A percentile compares a stretch with the other conserved stretches of the same genome.
phyloP scores from a whole-genome alignment of 2,113 vertebrate genomes.

The Marmota monax region DNA sequence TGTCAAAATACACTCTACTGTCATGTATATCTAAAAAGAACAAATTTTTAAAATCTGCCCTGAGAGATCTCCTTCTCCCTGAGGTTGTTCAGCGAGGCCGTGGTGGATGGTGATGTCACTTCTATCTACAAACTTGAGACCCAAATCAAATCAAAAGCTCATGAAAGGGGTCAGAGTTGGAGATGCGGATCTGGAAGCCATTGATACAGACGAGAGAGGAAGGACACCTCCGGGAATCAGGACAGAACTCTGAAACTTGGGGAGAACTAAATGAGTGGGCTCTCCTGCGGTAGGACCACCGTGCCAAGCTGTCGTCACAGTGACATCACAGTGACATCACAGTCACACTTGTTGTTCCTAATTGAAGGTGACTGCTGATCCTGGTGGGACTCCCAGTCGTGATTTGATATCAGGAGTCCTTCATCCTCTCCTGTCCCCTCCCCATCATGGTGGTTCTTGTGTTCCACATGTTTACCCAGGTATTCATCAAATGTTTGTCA shows the following conservation, averaged over 20 bases:
- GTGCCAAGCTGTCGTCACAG: background rate
- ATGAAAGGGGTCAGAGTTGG: background rate
- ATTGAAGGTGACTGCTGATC: background rate
- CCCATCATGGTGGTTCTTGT: background rate
- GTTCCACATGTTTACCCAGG: background rate
- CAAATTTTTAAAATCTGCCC: too few species aligned
- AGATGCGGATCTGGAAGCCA: background rate
- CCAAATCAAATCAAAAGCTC: slow-evolving; percentile 37
- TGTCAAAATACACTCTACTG: too few species aligned
- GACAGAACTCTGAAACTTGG: background rate
- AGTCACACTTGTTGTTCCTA: background rate
- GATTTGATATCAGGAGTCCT: background rate
- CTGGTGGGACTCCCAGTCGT: background rate
- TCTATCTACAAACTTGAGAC: background rate
- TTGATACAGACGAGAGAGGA: background rate
- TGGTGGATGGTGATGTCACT: background rate
- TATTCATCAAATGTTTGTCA: background rate
- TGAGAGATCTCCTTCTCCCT: background rate
- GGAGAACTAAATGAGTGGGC: background rate
- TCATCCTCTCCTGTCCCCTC: background rate
- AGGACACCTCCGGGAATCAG: background rate
- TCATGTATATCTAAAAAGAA: too few species aligned
- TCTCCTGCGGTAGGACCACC: fast-evolving
- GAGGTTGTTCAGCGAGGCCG: background rate
- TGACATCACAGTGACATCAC: background rate